Conservation (phyloP, 2,888 invertebrate genomes). For the Colostygia pectinataria region DNA sequence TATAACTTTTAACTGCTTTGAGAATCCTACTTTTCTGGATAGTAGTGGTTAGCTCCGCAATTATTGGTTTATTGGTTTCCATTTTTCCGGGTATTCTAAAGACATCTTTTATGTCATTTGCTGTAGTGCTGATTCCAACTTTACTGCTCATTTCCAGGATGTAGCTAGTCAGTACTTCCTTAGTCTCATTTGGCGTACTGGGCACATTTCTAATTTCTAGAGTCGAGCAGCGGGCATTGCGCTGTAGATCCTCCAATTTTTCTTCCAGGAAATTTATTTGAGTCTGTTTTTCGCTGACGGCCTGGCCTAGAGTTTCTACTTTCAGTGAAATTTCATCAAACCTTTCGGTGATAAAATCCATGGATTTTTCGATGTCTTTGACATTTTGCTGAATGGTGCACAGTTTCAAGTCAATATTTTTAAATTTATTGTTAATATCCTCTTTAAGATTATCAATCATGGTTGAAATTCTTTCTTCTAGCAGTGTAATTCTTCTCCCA, state of each 20-base stretch:
- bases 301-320: not conserved
- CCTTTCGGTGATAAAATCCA: not conserved
- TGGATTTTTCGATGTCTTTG: not conserved
- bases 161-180: slow-evolving; percentile 1
- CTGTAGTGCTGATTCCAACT: no score
- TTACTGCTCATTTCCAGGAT: no score
- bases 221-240: slow-evolving; percentile 6
- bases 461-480: not conserved
- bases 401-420: not conserved
- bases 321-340: not conserved
- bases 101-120: no score
- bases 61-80: no score
- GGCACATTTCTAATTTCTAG: slow-evolving; percentile 6
- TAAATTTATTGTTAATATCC: not conserved
- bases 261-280: not conserved
- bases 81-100: no score
- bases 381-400: not conserved
- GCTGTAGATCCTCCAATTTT: not conserved
- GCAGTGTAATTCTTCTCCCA: not conserved
- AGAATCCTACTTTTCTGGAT: no score
- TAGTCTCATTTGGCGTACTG: not conserved
- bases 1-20: no score
- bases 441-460: not conserved
- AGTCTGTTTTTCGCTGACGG: not conserved
- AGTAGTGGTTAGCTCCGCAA: no score